Conservation (phyloP, 1,140 invertebrate genomes). For the Gryllus bimaculatus region DNA sequence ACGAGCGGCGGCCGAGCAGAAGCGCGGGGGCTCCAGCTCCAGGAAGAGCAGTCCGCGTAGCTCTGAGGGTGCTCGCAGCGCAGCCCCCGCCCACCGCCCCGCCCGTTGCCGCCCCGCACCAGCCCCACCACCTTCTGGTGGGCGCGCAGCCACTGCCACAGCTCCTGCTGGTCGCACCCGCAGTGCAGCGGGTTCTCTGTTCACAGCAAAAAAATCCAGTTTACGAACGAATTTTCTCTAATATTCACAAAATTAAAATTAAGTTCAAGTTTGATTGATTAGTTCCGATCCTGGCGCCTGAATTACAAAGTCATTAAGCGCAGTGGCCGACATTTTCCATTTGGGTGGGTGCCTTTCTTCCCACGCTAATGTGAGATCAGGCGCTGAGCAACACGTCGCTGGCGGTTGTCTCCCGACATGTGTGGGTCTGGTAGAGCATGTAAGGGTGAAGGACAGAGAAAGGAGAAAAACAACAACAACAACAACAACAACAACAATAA, state of each 20-base stretch:
- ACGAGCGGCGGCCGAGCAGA: constrained; percentile 68
- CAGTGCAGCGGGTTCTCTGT: constrained; percentile 76
- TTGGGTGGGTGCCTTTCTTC: no score
- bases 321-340: no score
- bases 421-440: no score
- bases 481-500: no score
- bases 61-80: constrained; percentile 69
- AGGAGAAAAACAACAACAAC: no score
- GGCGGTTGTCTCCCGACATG: no score
- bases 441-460: no score
- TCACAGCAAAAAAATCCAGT: constrained; percentile 26
- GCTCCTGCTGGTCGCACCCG: constrained; percentile 71
- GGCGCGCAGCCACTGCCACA: constrained; percentile 81
- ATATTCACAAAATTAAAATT: neutral
- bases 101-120: neutral
- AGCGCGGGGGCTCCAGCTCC: constrained; percentile 63
- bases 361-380: no score
- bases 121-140: constrained; percentile 56
- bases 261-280: no score
- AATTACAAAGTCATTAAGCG: no score
- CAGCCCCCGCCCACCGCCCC: constrained; percentile 30
- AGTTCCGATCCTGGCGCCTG: no score
- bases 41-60: constrained; percentile 63
- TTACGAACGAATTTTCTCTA: neutral
- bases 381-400: no score